These are phyloP conservation scores for Arion vulgaris DNA, from an alignment of 1,140 invertebrate genomes.

Conservation along the genomic window DNA sequence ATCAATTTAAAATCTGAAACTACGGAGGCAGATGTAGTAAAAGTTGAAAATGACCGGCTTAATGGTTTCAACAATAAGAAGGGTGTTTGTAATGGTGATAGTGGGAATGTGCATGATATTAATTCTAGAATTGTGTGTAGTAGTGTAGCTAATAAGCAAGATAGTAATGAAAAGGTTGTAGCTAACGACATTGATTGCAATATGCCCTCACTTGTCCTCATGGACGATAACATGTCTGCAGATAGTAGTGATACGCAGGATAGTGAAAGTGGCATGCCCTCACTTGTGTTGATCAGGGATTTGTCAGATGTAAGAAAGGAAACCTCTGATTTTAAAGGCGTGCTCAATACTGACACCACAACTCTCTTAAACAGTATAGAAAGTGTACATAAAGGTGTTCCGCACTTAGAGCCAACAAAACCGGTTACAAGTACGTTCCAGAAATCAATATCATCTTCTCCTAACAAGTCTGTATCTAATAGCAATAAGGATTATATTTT, in stretches of 20 bases:
- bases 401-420: background rate
- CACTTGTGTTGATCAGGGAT: background rate
- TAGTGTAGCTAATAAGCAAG: background rate
- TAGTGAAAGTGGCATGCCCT: background rate
- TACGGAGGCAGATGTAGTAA: background rate
- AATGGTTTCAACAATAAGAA: background rate
- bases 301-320: background rate
- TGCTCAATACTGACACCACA: background rate
- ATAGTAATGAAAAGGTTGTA: background rate
- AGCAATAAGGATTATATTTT: background rate
- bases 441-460: background rate
- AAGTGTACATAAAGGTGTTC: background rate
- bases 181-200: background rate
- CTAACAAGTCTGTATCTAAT: background rate
- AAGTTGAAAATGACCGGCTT: background rate
- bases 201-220: background rate
- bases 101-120: background rate
- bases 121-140: background rate
- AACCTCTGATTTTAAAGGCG: background rate
- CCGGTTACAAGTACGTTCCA: background rate
- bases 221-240: background rate
- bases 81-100: background rate
- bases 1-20: background rate
- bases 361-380: background rate
- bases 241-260: background rate